phyloP scores from a whole-genome alignment of 1,140 invertebrate genomes.

The Triops cancriformis region DNA sequence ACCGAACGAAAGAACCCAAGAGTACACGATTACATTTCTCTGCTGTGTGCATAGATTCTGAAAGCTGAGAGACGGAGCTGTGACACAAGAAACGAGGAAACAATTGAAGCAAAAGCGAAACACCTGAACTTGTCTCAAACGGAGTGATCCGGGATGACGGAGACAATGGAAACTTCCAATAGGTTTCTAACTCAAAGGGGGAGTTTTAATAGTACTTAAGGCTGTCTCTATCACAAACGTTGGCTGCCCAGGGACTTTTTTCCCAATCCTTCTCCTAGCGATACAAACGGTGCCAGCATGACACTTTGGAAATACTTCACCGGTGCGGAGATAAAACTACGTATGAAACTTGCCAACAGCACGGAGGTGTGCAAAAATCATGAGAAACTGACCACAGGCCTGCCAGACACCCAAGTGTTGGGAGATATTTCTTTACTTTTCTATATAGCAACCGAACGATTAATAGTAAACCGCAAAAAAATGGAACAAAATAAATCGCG shows the following conservation, averaged over 20 bases:
- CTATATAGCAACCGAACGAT: not conserved
- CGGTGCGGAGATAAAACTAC: not conserved
- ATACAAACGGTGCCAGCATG: not conserved
- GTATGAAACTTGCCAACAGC: not conserved
- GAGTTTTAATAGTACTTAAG: constrained; percentile 14
- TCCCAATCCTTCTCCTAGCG: not conserved
- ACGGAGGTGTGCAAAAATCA: not conserved
- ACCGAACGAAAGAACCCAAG: not conserved
- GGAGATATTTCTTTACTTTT: not conserved
- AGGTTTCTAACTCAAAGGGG: not conserved
- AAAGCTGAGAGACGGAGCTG: not conserved
- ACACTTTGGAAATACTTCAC: not conserved
- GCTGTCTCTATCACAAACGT: constrained; percentile 13
- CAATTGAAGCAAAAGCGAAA: not conserved
- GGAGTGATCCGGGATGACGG: not conserved
- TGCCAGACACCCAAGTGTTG: not conserved
- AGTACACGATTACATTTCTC: not conserved
- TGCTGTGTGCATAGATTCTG: not conserved
- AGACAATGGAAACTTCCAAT: not conserved
- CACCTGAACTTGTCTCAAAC: not conserved
- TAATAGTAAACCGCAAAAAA: not conserved
- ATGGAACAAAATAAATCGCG: too few relatives aligned
- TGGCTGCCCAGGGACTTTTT: not conserved
- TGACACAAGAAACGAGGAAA: not conserved
- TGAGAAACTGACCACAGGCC: not conserved